Evolutionary conservation across 2,888 invertebrate genomes (phyloP).

Genomic region (Tribolium freemani): DNA sequence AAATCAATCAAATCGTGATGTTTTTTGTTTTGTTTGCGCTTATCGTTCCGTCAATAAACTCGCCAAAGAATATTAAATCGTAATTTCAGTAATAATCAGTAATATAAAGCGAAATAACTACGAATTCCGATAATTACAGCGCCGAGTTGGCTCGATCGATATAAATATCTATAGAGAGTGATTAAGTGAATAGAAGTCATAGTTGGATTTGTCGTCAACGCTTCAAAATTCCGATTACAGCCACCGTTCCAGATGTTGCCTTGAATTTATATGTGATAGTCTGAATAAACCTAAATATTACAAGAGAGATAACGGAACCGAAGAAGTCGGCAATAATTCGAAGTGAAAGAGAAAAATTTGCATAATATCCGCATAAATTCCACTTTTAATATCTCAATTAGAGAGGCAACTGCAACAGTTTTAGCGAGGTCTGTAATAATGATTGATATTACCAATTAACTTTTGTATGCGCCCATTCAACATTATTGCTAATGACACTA

Average conservation of each 20-base stretch:
- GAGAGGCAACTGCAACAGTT: constrained; percentile 47
- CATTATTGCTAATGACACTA: constrained; percentile 50
- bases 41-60: not conserved
- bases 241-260: constrained; percentile 29
- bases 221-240: constrained; percentile 30
- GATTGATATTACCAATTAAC: constrained; percentile 55
- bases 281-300: constrained; percentile 27
- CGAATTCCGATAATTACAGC: constrained; percentile 1
- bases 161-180: constrained; percentile 7
- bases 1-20: not conserved
- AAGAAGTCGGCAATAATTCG: constrained; percentile 1
- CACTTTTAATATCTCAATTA: constrained; percentile 52
- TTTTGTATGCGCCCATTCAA: constrained; percentile 49
- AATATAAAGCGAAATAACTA: constrained; percentile 3
- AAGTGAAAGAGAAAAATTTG: constrained; percentile 34
- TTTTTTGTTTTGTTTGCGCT: not conserved
- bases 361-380: constrained; percentile 48
- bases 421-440: constrained; percentile 46
- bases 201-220: constrained; percentile 18
- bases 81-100: not conserved
- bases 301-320: not conserved
- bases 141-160: constrained; percentile 17
- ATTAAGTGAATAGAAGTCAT: constrained; percentile 23
- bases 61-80: not conserved
- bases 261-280: constrained; percentile 34